Evolutionary conservation across 2,888 invertebrate species (phyloP), one percentile per base, ranked within the genome.

Genomic region (Sclerodermus sp.): DNA sequence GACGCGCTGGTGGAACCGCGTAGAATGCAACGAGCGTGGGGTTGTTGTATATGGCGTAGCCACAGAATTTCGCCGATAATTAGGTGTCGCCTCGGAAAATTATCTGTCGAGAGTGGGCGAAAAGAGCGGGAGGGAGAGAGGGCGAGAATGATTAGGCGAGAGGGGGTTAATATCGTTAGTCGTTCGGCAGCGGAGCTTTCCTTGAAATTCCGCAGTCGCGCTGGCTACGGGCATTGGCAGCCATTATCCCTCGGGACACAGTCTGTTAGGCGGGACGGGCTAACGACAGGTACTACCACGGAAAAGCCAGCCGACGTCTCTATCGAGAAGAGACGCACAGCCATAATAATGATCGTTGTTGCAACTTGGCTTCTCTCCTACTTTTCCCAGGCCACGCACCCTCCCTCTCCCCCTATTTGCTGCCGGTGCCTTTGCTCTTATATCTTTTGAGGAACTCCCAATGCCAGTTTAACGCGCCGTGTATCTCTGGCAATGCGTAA

Each of bases 1-100:
- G n/a, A n/a, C n/a, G n/a, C n/a, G n/a, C n/a, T n/a, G n/a, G n/a
- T n/a, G n/a, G n/a, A n/a, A n/a, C n/a, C n/a, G n/a, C n/a, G n/a
- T n/a, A n/a, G n/a, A n/a, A n/a, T n/a, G n/a, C n/a, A n/a, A n/a
- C n/a, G n/a, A n/a, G n/a, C n/a, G n/a, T 8, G 8, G 23, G 3
- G 23, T 23, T 23, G 23, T 23, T 23, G 8, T 23, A 23, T 23
- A 23, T 8, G 23, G 23, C 8, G 8, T 3, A 18, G 39, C 55
- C 53, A 44, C 58, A 38, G 62, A 70, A 68, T 70, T 68, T 64
- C 13, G 54, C 62, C 67, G 67, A 70, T 72, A 72, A 71, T 71
- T 70, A 72, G 68, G 67, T 70, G 69, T 68, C 71, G 60, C 57
- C 56, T 58, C 52, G 63, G 64, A 65, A 67, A 67, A 69, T 71